Percentiles rank a stretch among this genome's conserved stretches.
phyloP scores from a whole-genome alignment of 2,888 invertebrate species.

The Magallana nippona region DNA sequence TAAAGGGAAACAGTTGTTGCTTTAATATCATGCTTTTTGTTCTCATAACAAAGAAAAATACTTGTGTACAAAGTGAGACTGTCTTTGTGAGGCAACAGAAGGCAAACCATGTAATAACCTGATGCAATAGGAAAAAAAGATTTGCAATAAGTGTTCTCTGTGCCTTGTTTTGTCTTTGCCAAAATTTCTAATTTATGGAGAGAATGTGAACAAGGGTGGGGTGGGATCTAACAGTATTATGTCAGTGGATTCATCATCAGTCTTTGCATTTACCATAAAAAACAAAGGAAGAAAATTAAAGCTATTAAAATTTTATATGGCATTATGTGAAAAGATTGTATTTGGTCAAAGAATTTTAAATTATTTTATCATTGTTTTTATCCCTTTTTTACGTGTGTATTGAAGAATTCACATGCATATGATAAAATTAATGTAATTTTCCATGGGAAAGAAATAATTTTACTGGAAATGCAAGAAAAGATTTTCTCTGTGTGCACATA shows the following conservation, averaged over 20 bases:
- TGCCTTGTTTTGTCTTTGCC: conserved; percentile 29
- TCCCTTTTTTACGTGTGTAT: neutral
- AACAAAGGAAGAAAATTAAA: neutral
- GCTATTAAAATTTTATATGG: neutral
- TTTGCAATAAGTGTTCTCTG: conserved; percentile 21
- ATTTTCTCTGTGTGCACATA: no score
- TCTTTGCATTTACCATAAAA: neutral
- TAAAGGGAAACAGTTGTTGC: no score
- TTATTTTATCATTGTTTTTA: neutral
- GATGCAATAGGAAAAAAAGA: conserved; percentile 22
- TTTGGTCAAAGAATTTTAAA: neutral
- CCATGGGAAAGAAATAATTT: no score
- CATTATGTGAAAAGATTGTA: neutral
- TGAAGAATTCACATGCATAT: neutral
- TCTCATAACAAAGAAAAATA: no score
- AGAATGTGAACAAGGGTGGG: neutral
- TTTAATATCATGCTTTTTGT: no score
- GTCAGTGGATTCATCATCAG: neutral
- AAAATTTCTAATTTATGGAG: conserved; percentile 9
- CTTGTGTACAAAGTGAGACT: neutral
- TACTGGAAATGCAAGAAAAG: no score
- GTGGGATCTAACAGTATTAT: neutral
- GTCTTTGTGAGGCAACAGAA: neutral
- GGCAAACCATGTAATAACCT: neutral
- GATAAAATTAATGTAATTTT: no score